Percentiles rank a stretch among this genome's conserved stretches.
These are phyloP conservation scores for Matsumurasca onukii DNA, from an alignment of 1,140 invertebrate species.

Conservation along the genomic window DNA sequence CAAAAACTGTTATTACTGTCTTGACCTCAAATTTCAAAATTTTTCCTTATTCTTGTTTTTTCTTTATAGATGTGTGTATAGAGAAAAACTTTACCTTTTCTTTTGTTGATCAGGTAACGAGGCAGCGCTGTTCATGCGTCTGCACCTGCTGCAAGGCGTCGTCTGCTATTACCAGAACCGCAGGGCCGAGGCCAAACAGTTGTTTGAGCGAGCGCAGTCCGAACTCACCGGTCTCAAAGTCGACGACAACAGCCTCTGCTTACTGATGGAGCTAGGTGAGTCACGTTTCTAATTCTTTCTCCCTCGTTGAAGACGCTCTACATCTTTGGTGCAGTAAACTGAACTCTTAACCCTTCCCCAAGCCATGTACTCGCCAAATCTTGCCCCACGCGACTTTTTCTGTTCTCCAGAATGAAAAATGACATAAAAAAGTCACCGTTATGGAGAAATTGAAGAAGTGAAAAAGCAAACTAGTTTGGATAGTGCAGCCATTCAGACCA, in stretches of 20 bases:
- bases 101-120: slow-evolving; percentile 60
- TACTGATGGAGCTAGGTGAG: slow-evolving; percentile 59
- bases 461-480: too few species aligned
- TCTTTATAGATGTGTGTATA: too few species aligned
- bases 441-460: too few species aligned
- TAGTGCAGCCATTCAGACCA: too few species aligned
- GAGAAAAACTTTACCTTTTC: neutral
- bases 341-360: neutral
- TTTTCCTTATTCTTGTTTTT: too few species aligned
- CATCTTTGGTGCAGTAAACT: neutral
- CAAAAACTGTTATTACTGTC: too few species aligned
- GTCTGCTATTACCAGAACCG: slow-evolving; percentile 72
- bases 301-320: neutral
- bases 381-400: too few species aligned
- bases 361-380: too few species aligned
- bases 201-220: slow-evolving; percentile 58
- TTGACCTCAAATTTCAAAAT: too few species aligned
- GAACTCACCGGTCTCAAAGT: slow-evolving; percentile 64
- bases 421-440: too few species aligned
- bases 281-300: too few species aligned
- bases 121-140: slow-evolving; percentile 67
- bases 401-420: too few species aligned
- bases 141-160: slow-evolving; percentile 76
- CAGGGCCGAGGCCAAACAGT: slow-evolving; percentile 55
- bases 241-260: slow-evolving; percentile 54